phyloP scores from a whole-genome alignment of 2,797 vertebrate species.

The Kryptopterus vitreolus region DNA sequence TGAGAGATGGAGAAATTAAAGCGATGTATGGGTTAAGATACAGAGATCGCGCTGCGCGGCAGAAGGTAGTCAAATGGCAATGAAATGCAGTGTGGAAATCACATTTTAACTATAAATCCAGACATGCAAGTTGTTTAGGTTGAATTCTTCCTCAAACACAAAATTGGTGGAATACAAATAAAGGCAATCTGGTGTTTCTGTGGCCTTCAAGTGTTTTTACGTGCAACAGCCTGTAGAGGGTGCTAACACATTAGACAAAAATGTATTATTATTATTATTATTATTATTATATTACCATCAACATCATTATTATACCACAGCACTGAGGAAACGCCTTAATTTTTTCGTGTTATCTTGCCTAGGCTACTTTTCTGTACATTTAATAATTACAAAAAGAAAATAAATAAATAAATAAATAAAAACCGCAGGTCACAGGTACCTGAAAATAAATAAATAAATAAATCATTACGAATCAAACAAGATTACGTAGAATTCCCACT shows the following conservation, averaged over 20 bases:
- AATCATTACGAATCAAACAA: too few relatives aligned
- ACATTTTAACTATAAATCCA: neutral
- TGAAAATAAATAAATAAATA: too few relatives aligned
- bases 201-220: constrained; percentile 9
- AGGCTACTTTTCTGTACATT: neutral
- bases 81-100: neutral
- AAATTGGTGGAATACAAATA: neutral
- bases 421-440: too few relatives aligned
- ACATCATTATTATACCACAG: too few relatives aligned
- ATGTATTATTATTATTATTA: neutral
- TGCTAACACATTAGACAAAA: neutral
- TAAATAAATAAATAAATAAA: too few relatives aligned
- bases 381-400: too few relatives aligned
- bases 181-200: neutral
- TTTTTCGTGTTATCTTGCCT: neutral
- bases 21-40: neutral
- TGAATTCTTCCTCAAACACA: neutral
- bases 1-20: neutral
- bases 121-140: neutral
- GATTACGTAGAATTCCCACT: too few relatives aligned
- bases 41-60: neutral
- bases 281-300: too few relatives aligned
- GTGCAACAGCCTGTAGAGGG: neutral
- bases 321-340: too few relatives aligned
- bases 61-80: neutral